phyloP scores from a whole-genome alignment of 2,797 vertebrate species.

The Syncerus caffer region DNA sequence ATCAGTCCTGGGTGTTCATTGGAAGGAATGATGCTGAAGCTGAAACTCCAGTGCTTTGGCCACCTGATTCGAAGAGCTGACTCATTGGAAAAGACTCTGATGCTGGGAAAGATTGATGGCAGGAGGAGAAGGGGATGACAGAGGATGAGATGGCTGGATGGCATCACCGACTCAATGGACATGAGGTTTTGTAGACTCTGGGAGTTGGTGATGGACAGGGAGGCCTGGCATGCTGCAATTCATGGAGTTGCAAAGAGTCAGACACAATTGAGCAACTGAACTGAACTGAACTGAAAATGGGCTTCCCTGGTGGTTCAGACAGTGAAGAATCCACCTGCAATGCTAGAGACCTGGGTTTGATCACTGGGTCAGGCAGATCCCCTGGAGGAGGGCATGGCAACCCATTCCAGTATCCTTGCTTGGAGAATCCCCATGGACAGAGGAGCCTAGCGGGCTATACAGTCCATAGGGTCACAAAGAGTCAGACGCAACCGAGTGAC shows the following conservation, averaged over 20 bases:
- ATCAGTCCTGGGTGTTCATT: not conserved
- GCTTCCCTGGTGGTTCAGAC: not conserved
- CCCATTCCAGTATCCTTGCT: not conserved
- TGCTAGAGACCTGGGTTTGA: not conserved
- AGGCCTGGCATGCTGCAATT: accelerated
- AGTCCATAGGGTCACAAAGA: not conserved
- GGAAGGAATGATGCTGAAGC: not conserved
- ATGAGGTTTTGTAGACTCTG: not conserved
- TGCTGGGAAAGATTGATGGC: not conserved
- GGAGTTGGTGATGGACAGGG: not conserved
- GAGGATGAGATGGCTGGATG: not conserved
- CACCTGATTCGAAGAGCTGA: accelerated
- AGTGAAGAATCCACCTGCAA: not conserved
- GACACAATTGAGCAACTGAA: not conserved
- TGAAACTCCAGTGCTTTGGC: not conserved
- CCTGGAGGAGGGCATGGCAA: not conserved
- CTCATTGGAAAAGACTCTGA: not conserved
- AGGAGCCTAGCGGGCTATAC: not conserved
- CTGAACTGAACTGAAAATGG: not conserved
- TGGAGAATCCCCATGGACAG: not conserved
- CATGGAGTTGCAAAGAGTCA: not conserved
- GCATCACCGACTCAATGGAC: not conserved
- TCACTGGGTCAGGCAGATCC: not conserved
- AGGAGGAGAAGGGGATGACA: not conserved
- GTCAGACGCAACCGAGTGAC: not conserved